Evolutionary conservation across 2,888 invertebrate genomes (phyloP).

Genomic region (Eilema sororculum): DNA sequence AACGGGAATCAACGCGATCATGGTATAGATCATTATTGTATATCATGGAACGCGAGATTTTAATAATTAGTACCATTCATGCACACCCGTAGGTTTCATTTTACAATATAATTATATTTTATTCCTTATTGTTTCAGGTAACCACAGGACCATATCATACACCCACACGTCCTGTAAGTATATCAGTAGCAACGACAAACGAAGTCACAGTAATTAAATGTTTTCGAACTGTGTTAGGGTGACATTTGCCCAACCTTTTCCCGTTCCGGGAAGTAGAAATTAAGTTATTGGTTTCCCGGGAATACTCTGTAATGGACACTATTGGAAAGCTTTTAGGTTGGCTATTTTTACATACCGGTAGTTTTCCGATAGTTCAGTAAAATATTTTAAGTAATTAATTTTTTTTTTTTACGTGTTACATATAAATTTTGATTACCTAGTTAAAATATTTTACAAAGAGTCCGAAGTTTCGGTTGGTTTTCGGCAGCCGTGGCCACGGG

Average conservation of each 20-base stretch:
- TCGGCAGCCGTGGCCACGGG: no score
- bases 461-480: no score
- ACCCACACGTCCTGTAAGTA: not conserved
- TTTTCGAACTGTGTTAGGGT: not conserved
- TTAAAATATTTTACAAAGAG: no score
- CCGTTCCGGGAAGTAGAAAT: not conserved
- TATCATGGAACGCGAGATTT: no score
- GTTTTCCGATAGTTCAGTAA: no score
- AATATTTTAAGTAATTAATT: no score
- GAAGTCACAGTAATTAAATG: not conserved
- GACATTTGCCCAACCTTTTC: not conserved
- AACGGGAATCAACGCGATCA: no score
- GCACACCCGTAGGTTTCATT: no score
- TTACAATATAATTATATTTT: not conserved
- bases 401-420: no score
- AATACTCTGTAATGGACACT: not conserved
- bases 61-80: no score
- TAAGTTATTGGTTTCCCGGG: conserved; percentile 1
- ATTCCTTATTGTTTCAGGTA: conserved; percentile 7
- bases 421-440: no score
- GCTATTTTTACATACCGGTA: not conserved
- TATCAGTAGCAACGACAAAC: not conserved
- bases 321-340: not conserved
- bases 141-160: not conserved
- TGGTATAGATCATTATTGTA: no score